Evolutionary conservation across 2,113 vertebrate genomes (phyloP).

Genomic region (Callipepla squamata): DNA sequence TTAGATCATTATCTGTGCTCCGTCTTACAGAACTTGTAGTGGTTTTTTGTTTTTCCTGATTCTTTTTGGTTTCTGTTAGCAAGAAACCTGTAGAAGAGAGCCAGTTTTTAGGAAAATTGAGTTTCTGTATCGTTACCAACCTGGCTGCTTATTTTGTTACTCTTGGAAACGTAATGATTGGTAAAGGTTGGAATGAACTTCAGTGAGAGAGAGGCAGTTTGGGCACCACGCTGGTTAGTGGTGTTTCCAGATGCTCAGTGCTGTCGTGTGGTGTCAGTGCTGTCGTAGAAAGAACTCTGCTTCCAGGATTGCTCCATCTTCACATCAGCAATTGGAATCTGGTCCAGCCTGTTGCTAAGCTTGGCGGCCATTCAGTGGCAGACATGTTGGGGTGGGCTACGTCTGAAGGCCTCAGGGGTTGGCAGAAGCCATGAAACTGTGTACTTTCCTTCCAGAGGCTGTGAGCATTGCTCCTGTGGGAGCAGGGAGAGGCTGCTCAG

Average conservation of each 20-base stretch:
- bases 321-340: not conserved
- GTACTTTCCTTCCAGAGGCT: not conserved
- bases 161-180: not conserved
- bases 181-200: no score
- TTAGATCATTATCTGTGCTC: not conserved
- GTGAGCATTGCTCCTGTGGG: accelerated
- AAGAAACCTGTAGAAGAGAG: not conserved
- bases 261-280: no score
- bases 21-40: no score
- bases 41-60: no score
- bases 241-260: not conserved
- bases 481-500: not conserved
- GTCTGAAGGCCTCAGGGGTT: accelerated
- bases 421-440: not conserved
- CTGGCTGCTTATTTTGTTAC: accelerated
- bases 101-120: not conserved
- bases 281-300: no score
- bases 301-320: not conserved
- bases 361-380: not conserved
- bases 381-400: not conserved
- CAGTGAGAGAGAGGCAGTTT: not conserved
- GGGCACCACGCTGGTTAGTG: no score
- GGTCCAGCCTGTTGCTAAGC: not conserved
- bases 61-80: not conserved
- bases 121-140: accelerated